These are phyloP conservation scores for Urocitellus parryii DNA, from an alignment of 2,113 vertebrate species.

Conservation along the genomic window DNA sequence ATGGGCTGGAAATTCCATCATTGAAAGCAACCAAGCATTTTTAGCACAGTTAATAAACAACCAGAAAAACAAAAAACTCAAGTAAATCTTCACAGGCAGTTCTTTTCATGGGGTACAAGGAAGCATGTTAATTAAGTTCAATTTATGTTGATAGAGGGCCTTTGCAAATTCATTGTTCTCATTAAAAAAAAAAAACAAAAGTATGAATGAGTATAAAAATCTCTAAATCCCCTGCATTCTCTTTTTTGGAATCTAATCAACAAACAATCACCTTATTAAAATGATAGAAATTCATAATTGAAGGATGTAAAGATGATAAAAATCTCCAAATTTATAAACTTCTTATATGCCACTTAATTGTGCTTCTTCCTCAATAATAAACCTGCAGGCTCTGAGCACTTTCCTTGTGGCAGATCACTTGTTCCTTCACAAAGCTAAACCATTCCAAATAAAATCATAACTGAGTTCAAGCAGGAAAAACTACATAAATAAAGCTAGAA, in stretches of 20 bases:
- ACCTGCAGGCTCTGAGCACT: not conserved
- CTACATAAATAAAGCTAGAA: not conserved
- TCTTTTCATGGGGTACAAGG: not conserved
- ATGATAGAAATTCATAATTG: not conserved
- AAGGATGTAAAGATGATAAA: not conserved
- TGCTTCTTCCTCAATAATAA: not conserved
- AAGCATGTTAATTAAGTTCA: not conserved
- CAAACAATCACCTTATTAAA: not conserved
- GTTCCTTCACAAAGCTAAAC: not conserved
- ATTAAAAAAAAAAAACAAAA: not conserved
- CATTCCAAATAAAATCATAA: not conserved
- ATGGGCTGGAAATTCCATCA: not conserved
- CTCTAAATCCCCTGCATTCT: not conserved
- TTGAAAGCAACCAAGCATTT: slow-evolving; percentile 18
- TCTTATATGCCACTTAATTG: not conserved
- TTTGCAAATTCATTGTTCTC: slow-evolving; percentile 17
- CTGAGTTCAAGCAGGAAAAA: not conserved
- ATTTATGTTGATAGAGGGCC: not conserved
- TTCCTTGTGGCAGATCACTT: not conserved
- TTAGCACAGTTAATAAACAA: not conserved
- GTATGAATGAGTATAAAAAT: not conserved
- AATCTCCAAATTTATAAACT: not conserved
- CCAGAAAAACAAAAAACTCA: not conserved
- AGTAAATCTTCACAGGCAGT: not conserved
- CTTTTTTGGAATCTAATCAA: not conserved